Evolutionary conservation across 2,888 invertebrate species (phyloP).

Genomic region (Campopleginae sp.): DNA sequence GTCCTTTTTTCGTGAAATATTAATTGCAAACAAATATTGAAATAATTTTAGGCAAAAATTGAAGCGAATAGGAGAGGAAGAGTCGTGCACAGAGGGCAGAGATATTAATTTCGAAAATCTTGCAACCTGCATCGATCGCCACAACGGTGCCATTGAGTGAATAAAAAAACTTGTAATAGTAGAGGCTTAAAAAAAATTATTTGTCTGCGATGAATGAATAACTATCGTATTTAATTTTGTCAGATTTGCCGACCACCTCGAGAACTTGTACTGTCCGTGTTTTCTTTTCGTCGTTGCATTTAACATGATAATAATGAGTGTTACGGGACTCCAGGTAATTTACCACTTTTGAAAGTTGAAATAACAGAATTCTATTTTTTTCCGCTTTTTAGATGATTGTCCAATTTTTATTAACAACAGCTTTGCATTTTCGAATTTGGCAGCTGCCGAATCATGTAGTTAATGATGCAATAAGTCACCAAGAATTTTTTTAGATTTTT

Average conservation of each 20-base stretch:
- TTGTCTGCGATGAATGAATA: background rate
- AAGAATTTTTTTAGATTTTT: no score
- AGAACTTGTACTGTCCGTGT: slow-evolving; percentile 21
- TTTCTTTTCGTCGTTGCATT: slow-evolving; percentile 50
- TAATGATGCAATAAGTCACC: no score
- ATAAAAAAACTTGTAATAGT: slow-evolving; percentile 17
- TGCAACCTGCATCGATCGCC: slow-evolving; percentile 43
- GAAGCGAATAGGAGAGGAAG: slow-evolving; percentile 15
- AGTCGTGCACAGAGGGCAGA: background rate
- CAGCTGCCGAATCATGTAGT: no score
- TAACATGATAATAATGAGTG: slow-evolving; percentile 50
- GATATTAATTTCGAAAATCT: slow-evolving; percentile 26
- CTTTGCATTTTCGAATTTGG: no score
- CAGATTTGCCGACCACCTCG: slow-evolving; percentile 47
- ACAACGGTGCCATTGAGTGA: slow-evolving; percentile 55
- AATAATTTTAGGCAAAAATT: slow-evolving; percentile 36
- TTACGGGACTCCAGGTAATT: slow-evolving; percentile 46
- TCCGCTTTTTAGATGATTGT: no score
- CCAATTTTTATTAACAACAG: no score
- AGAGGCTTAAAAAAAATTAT: background rate
- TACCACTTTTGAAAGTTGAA: no score
- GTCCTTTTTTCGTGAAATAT: background rate
- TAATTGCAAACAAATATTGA: background rate
- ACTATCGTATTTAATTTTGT: background rate
- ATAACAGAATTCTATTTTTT: no score